Percentiles rank a stretch among this genome's conserved stretches.
phyloP scores from a whole-genome alignment of 2,797 vertebrate genomes.

The Schizopygopsis malacanthus region DNA sequence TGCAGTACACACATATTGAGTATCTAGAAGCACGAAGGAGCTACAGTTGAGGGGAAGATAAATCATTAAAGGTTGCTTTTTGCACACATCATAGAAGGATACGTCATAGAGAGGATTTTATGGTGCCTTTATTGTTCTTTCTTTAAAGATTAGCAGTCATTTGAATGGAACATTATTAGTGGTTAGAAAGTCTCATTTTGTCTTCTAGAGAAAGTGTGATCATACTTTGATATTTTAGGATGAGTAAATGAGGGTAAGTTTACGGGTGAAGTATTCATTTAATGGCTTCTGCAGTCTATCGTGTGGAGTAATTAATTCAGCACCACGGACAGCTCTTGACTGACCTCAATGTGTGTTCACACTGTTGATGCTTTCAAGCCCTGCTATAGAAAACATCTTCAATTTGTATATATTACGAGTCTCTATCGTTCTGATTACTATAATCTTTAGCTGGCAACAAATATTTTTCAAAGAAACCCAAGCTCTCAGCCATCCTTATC shows the following conservation, averaged over 20 bases:
- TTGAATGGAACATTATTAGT: background rate
- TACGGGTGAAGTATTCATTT: background rate
- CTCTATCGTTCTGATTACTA: background rate
- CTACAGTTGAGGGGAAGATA: background rate
- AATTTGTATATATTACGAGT: background rate
- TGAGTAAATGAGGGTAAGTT: background rate
- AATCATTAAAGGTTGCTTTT: background rate
- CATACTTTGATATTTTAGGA: background rate
- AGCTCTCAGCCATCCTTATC: background rate
- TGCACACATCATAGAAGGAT: background rate
- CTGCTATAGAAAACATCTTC: conserved; percentile 19
- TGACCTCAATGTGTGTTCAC: background rate
- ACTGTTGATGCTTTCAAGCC: background rate
- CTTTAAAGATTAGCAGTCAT: background rate
- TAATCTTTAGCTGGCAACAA: background rate
- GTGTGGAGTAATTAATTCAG: conserved; percentile 63
- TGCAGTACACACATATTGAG: background rate
- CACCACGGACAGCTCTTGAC: conserved; percentile 69
- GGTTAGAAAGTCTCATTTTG: background rate
- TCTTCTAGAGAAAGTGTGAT: background rate
- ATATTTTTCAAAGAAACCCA: background rate
- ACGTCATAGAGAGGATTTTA: background rate
- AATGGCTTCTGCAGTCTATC: background rate
- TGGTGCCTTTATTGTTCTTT: background rate
- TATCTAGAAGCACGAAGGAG: background rate